These are phyloP conservation scores for Heliconius aoede DNA, from an alignment of 2,888 invertebrate species.

Conservation along the genomic window DNA sequence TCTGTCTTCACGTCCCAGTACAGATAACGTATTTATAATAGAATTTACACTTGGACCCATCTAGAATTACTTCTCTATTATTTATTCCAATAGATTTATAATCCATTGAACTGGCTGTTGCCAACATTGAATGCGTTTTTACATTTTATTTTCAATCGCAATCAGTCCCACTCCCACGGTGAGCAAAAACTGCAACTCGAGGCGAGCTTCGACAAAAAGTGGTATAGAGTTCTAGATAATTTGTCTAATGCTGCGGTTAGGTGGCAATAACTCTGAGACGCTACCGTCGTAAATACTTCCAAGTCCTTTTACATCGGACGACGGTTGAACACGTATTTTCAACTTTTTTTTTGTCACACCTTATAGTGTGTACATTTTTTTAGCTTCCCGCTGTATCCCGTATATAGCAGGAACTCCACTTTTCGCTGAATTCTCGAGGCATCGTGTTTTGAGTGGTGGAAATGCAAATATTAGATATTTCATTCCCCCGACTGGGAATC, in stretches of 20 bases:
- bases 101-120: neutral
- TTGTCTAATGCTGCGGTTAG: conserved; percentile 48
- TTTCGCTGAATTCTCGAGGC: neutral
- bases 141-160: conserved; percentile 33
- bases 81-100: conserved; percentile 6
- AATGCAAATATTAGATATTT: no score
- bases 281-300: conserved; percentile 39
- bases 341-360: neutral
- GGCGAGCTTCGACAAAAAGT: conserved; percentile 57
- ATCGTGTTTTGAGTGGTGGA: no score
- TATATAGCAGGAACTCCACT: neutral
- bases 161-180: conserved; percentile 40
- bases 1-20: neutral
- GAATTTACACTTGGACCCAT: neutral
- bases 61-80: conserved; percentile 17
- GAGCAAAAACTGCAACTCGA: conserved; percentile 45
- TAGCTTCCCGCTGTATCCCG: no score
- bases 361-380: neutral
- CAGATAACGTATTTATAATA: conserved; percentile 8
- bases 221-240: conserved; percentile 52
- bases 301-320: conserved; percentile 32
- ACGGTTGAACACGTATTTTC: conserved; percentile 9
- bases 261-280: conserved; percentile 43
- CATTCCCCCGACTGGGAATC: no score
- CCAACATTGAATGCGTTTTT: neutral